A percentile compares a stretch with the other conserved stretches of the same genome.
Conservation (phyloP, 1,140 invertebrate genomes). For the Cherax destructor region DNA sequence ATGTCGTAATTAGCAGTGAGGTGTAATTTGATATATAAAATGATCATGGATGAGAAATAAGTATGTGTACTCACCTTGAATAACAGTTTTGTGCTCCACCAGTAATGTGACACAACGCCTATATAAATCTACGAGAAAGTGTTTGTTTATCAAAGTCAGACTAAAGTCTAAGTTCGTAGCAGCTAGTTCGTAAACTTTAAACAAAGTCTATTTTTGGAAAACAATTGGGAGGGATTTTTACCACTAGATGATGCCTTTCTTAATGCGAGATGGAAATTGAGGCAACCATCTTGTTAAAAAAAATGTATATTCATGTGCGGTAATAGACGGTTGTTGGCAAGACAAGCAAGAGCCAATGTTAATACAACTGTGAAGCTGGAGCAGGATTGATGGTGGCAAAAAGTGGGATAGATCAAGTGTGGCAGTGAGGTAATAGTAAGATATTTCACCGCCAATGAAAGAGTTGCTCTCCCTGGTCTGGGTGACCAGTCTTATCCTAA, state of each 20-base stretch:
- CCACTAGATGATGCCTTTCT: too few species aligned
- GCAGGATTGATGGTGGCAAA: neutral
- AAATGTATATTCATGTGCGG: neutral
- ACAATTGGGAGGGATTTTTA: too few species aligned
- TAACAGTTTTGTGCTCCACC: too few species aligned
- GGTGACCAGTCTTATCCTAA: neutral
- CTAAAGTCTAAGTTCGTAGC: too few species aligned
- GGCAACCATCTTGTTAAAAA: too few species aligned
- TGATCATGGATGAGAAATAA: too few species aligned
- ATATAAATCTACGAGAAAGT: neutral
- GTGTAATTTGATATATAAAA: too few species aligned
- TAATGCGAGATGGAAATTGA: too few species aligned
- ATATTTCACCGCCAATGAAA: conserved; percentile 19
- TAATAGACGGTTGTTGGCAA: neutral
- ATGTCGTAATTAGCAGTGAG: too few species aligned
- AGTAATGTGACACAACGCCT: neutral
- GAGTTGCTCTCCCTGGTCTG: neutral
- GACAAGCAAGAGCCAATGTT: neutral
- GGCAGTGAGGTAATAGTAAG: neutral
- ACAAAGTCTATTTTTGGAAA: too few species aligned
- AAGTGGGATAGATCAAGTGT: neutral
- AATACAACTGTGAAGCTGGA: neutral
- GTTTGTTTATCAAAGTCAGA: neutral
- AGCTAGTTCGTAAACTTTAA: too few species aligned
- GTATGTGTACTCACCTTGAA: too few species aligned